phyloP scores from a whole-genome alignment of 2,797 vertebrate genomes.

The Galagoides demidoff region DNA sequence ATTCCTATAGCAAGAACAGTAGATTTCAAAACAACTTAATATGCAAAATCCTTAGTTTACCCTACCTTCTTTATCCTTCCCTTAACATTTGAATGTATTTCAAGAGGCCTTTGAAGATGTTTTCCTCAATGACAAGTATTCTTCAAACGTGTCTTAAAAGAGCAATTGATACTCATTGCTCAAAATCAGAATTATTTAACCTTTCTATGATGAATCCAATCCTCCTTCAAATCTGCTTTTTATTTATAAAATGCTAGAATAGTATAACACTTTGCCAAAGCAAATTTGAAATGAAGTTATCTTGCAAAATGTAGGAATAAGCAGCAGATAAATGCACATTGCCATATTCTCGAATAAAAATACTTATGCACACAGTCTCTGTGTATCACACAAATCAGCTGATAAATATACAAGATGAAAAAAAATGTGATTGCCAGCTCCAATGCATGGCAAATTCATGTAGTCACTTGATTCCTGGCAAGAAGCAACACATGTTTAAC shows the following conservation, averaged over 20 bases:
- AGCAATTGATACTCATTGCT: conserved; percentile 49
- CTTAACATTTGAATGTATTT: conserved; percentile 48
- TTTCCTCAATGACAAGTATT: conserved; percentile 59
- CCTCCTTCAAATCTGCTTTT: background rate
- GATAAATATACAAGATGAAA: background rate
- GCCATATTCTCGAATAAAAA: conserved; percentile 3
- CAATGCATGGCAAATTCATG: background rate
- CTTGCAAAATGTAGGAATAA: conserved; percentile 46
- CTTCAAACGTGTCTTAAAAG: conserved; percentile 43
- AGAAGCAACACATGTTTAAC: background rate
- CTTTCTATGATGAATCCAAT: conserved; percentile 55
- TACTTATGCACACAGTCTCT: background rate
- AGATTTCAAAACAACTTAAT: conserved; percentile 29
- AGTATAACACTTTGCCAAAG: conserved; percentile 15
- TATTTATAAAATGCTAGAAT: conserved; percentile 47
- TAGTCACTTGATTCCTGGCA: background rate
- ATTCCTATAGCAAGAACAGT: background rate
- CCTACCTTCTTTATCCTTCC: conserved; percentile 14
- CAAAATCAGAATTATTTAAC: conserved; percentile 74
- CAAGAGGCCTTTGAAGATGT: conserved; percentile 39
- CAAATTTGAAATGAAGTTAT: conserved; percentile 24
- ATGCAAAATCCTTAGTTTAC: conserved; percentile 37
- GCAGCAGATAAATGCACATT: background rate
- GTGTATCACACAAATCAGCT: background rate
- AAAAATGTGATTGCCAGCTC: background rate